Conservation (phyloP, 2,888 invertebrate species). For the Lacanobia wlatinum region DNA sequence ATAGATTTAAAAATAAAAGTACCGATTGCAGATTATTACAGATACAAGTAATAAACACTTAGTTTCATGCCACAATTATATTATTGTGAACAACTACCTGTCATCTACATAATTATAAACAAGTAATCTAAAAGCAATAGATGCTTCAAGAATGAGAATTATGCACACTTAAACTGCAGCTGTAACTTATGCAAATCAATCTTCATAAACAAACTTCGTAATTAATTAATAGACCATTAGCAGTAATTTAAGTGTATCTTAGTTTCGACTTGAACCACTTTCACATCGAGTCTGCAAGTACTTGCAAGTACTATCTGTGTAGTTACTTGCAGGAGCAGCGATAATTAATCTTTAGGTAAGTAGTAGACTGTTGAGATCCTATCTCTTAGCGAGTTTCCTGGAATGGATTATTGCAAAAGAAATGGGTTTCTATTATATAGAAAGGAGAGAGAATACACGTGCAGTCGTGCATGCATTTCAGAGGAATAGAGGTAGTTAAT, state of each 20-base stretch:
- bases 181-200: background rate
- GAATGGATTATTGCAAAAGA: background rate
- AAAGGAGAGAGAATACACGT: background rate
- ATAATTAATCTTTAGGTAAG: conserved; percentile 43
- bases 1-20: no score
- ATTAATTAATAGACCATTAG: conserved; percentile 25
- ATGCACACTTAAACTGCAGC: background rate
- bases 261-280: conserved; percentile 50
- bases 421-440: background rate
- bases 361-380: conserved; percentile 17
- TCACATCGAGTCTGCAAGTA: conserved; percentile 42
- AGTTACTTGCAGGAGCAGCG: conserved; percentile 12
- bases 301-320: background rate
- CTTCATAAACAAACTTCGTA: background rate
- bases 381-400: conserved; percentile 13
- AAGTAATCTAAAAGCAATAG: background rate
- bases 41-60: no score
- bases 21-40: no score
- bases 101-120: background rate
- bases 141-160: background rate
- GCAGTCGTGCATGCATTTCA: background rate
- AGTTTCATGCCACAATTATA: no score
- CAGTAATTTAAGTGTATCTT: conserved; percentile 10
- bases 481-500: background rate
- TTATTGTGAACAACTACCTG: no score